phyloP scores from a whole-genome alignment of 64 coral and sea anemone genomes.

The Actinia tenebrosa region DNA sequence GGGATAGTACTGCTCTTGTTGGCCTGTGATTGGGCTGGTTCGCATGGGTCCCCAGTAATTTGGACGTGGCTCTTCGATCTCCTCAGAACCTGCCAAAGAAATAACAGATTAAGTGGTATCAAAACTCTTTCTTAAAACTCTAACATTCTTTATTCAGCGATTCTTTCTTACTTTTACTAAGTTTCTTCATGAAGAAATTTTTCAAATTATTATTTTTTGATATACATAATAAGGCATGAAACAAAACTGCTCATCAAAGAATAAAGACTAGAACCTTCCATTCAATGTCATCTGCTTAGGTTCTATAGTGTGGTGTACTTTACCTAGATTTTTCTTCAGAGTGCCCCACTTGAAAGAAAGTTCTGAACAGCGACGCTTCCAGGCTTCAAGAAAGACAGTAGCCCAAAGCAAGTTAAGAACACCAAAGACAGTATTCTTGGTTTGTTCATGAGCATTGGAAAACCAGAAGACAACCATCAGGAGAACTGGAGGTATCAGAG shows the following conservation, averaged over 20 bases:
- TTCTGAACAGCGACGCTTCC: slow-evolving; percentile 91
- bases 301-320: background rate
- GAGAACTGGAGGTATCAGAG: slow-evolving; percentile 70
- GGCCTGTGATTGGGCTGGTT: slow-evolving; percentile 81
- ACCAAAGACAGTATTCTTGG: slow-evolving; percentile 91
- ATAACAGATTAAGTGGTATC: background rate
- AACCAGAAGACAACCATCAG: slow-evolving; percentile 74
- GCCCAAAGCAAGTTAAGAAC: slow-evolving; percentile 83
- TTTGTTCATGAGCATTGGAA: slow-evolving; percentile 72
- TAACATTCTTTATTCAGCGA: no score
- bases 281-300: background rate
- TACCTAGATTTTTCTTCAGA: slow-evolving; percentile 67
- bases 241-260: no score
- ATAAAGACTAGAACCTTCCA: no score
- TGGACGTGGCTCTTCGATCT: slow-evolving; percentile 78
- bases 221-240: no score
- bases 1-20: slow-evolving; percentile 70
- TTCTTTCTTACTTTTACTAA: no score
- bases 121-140: no score
- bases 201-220: no score
- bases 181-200: no score
- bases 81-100: slow-evolving; percentile 42
- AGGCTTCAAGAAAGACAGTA: slow-evolving; percentile 88
- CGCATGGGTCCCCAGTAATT: slow-evolving; percentile 71
- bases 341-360: slow-evolving; percentile 88